Conservation (phyloP, 2,797 vertebrate genomes). For the Neosalanx taihuensis region DNA sequence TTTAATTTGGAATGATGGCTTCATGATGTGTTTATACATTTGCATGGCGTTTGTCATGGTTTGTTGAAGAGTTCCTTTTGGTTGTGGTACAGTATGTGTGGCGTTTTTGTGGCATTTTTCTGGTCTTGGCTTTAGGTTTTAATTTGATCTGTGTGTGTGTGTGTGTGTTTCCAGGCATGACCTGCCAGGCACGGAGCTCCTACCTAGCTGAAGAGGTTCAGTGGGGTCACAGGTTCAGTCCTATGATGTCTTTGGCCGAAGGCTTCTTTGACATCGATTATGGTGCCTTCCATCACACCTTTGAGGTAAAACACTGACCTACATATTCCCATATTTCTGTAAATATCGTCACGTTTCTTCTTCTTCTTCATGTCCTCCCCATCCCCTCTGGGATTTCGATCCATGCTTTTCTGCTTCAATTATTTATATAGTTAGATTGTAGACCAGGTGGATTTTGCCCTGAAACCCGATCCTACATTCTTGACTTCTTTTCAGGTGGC, state of each 20-base stretch:
- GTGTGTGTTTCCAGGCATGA: slow-evolving; percentile 78
- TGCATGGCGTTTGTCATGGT: too few relatives aligned
- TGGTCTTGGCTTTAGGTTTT: not conserved
- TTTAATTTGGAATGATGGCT: not conserved
- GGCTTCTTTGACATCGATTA: slow-evolving; percentile 94
- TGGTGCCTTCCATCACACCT: slow-evolving; percentile 89
- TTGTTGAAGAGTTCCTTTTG: too few relatives aligned
- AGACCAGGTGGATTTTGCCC: not conserved
- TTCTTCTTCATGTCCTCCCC: not conserved
- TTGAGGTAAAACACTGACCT: slow-evolving; percentile 69
- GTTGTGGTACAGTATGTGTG: too few relatives aligned
- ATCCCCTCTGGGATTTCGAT: too few relatives aligned
- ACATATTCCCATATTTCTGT: not conserved
- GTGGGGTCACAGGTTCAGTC: slow-evolving; percentile 93
- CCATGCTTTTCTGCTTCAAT: too few relatives aligned
- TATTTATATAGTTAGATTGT: too few relatives aligned
- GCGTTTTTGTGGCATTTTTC: too few relatives aligned
- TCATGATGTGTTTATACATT: not conserved
- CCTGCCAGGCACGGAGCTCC: slow-evolving; percentile 92
- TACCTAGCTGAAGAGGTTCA: slow-evolving; percentile 87
- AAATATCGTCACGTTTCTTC: not conserved
- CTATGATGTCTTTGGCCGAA: slow-evolving; percentile 87
- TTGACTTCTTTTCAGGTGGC: slow-evolving; percentile 69
- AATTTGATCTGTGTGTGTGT: slow-evolving; percentile 7
- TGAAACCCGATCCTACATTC: not conserved